phyloP scores from a whole-genome alignment of 2,888 invertebrate genomes.

The Hemicrepidius hirtus region DNA sequence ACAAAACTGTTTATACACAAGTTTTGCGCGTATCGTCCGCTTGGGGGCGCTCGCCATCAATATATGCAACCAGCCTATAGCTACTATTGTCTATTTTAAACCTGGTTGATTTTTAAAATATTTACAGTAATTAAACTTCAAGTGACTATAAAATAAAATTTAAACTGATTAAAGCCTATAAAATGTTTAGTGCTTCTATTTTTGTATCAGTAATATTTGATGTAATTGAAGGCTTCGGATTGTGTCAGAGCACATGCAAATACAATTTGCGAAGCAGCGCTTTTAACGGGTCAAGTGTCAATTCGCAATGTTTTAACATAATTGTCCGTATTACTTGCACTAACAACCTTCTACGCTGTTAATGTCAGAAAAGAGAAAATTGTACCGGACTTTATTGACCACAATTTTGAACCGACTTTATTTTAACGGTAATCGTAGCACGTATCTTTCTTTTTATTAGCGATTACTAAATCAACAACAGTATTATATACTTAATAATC shows the following conservation, averaged over 20 bases:
- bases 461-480: too few relatives aligned
- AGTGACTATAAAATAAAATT: constrained; percentile 45
- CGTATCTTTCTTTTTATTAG: not conserved
- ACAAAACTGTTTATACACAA: too few relatives aligned
- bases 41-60: too few relatives aligned
- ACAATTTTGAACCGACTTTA: not conserved
- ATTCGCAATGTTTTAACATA: constrained; percentile 68
- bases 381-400: not conserved
- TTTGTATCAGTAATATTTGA: constrained; percentile 47
- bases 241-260: constrained; percentile 61
- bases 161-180: constrained; percentile 48
- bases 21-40: too few relatives aligned
- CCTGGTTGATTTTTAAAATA: constrained; percentile 14
- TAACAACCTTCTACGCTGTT: constrained; percentile 33
- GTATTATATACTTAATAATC: not conserved
- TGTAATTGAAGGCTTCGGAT: constrained; percentile 51
- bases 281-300: constrained; percentile 69
- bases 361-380: constrained; percentile 10
- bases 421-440: too few relatives aligned
- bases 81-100: not conserved
- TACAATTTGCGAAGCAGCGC: constrained; percentile 66
- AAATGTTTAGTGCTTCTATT: constrained; percentile 48
- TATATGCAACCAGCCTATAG: too few relatives aligned
- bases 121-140: constrained; percentile 12
- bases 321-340: constrained; percentile 62